Conservation (phyloP, 92 coral and sea anemone species). For the Epizoanthus scotinus region DNA sequence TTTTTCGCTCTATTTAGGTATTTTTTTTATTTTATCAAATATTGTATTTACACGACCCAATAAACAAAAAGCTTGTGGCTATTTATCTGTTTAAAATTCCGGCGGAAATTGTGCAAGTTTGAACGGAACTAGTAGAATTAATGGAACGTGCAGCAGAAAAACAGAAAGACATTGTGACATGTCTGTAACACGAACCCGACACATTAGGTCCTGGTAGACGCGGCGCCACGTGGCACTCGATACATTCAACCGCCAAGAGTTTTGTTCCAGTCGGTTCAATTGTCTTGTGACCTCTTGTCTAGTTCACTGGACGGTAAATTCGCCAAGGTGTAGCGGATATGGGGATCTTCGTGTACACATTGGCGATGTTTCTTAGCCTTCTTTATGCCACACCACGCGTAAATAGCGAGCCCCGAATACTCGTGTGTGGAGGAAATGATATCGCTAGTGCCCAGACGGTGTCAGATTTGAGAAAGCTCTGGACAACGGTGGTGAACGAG, state of each 20-base stretch:
- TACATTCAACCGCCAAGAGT: neutral
- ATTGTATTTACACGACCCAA: too few relatives aligned
- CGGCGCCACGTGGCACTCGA: constrained; percentile 13
- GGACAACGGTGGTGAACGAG: constrained; percentile 21
- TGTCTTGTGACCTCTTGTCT: too few relatives aligned
- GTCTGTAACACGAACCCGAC: neutral
- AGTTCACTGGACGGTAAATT: too few relatives aligned
- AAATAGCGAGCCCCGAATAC: neutral
- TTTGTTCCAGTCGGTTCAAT: too few relatives aligned
- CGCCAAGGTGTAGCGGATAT: neutral
- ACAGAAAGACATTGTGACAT: constrained; percentile 8
- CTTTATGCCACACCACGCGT: constrained; percentile 1
- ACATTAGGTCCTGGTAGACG: neutral
- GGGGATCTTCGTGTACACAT: neutral
- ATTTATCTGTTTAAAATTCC: too few relatives aligned
- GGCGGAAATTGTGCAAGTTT: too few relatives aligned
- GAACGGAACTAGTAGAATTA: too few relatives aligned
- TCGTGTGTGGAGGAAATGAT: constrained; percentile 11
- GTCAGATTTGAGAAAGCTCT: neutral
- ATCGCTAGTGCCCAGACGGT: constrained; percentile 7
- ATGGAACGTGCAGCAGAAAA: neutral
- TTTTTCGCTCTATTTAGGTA: too few relatives aligned
- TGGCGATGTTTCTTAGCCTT: neutral
- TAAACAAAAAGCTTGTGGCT: too few relatives aligned
- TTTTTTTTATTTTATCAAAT: too few relatives aligned